Evolutionary conservation across 1,140 invertebrate species (phyloP).

Genomic region (Drosophila kepulauana): DNA sequence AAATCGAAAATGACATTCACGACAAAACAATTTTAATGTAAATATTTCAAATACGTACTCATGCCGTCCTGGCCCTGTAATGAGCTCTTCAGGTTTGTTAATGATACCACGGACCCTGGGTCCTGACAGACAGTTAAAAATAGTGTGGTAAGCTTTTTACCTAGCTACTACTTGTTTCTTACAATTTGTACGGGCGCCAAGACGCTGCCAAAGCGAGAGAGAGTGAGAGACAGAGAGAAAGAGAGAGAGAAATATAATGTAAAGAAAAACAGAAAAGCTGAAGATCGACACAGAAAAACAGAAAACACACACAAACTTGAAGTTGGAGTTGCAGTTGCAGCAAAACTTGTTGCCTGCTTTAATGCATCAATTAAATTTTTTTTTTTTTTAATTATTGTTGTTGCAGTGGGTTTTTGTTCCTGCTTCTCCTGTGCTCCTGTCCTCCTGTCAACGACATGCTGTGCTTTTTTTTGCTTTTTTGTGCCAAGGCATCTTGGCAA

Average conservation of each 20-base stretch:
- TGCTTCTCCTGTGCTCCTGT: slow-evolving; percentile 31
- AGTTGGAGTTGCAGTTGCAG: slow-evolving; percentile 18
- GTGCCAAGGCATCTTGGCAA: slow-evolving; percentile 34
- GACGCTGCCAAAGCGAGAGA: slow-evolving; percentile 11
- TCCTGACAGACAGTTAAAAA: slow-evolving; percentile 70
- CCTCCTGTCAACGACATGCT: slow-evolving; percentile 74
- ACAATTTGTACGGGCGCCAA: slow-evolving; percentile 44
- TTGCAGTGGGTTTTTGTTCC: slow-evolving; percentile 72
- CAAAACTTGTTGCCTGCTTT: slow-evolving; percentile 80
- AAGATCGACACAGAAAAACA: slow-evolving; percentile 17
- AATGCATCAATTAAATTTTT: slow-evolving; percentile 82
- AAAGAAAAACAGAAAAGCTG: slow-evolving; percentile 29
- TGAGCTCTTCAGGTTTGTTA: slow-evolving; percentile 65
- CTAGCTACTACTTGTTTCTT: slow-evolving; percentile 9
- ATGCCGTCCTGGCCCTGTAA: slow-evolving; percentile 45
- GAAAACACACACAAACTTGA: slow-evolving; percentile 46
- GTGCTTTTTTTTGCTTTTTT: slow-evolving; percentile 40
- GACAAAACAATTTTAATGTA: slow-evolving; percentile 73
- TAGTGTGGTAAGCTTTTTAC: slow-evolving; percentile 55
- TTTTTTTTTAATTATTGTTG: slow-evolving; percentile 74
- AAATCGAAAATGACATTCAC: slow-evolving; percentile 28
- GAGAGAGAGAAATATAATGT: slow-evolving; percentile 8
- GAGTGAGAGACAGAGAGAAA: slow-evolving; percentile 1
- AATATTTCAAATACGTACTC: slow-evolving; percentile 69
- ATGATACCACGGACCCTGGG: slow-evolving; percentile 43